Conservation (phyloP, 2,888 invertebrate species). For the Myopa tessellatipennis region DNA sequence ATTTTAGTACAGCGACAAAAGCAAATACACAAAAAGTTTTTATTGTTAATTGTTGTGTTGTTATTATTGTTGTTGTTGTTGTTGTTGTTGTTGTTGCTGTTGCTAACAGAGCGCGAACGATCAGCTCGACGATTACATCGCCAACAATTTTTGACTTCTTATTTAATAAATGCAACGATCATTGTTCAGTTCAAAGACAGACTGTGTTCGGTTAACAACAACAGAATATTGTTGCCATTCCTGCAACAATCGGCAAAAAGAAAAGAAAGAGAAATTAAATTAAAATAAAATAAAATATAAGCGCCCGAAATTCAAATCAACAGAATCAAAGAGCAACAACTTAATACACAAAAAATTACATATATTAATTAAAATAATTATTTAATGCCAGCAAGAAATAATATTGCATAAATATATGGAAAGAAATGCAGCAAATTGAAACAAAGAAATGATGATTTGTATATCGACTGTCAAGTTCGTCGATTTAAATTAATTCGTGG, state of each 20-base stretch:
- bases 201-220: constrained; percentile 24
- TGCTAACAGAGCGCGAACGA: constrained; percentile 3
- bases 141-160: constrained; percentile 10
- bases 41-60: background rate
- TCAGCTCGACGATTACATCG: background rate
- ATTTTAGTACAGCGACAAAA: constrained; percentile 2
- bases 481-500: too few species aligned
- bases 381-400: background rate
- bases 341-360: background rate
- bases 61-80: constrained; percentile 1
- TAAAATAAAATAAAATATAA: background rate
- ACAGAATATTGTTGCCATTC: background rate
- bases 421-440: background rate
- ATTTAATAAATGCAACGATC: constrained; percentile 20
- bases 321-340: background rate
- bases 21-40: background rate
- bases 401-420: background rate
- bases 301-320: background rate
- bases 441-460: too few species aligned
- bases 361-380: background rate
- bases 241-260: background rate
- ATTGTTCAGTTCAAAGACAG: constrained; percentile 18
- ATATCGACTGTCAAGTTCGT: too few species aligned
- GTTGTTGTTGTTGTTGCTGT: constrained; percentile 6
- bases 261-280: background rate